phyloP scores from a whole-genome alignment of 2,797 vertebrate species.

The Fistularia tabacaria region DNA sequence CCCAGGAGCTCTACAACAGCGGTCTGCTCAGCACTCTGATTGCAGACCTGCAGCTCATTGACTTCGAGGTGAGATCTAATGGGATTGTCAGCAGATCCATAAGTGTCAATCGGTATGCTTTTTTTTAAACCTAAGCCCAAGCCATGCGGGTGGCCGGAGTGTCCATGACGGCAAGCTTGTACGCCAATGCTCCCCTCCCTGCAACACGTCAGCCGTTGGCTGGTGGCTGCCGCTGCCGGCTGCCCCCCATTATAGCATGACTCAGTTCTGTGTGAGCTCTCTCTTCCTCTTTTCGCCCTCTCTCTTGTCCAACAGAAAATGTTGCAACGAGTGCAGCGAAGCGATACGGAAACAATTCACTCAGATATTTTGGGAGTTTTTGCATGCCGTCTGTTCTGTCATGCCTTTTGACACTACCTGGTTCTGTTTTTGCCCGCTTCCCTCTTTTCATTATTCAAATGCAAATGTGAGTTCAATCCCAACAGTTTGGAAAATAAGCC shows the following conservation, averaged over 20 bases:
- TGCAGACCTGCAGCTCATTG: conserved; percentile 92
- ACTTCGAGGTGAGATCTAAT: conserved; percentile 85
- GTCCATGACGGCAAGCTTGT: too few species aligned
- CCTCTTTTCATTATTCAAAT: not conserved
- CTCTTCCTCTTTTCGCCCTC: conserved; percentile 37
- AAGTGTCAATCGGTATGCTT: not conserved
- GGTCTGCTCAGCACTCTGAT: conserved; percentile 91
- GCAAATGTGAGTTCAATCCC: not conserved
- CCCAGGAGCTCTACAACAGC: conserved; percentile 95
- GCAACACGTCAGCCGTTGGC: conserved; percentile 12
- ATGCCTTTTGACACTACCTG: not conserved
- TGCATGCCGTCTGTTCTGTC: too few species aligned
- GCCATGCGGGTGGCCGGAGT: not conserved
- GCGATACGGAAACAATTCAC: conserved; percentile 6
- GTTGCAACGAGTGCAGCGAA: not conserved
- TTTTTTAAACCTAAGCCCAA: not conserved
- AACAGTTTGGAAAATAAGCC: not conserved
- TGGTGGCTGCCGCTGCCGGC: conserved; percentile 31
- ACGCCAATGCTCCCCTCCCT: conserved; percentile 18
- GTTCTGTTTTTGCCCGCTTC: not conserved
- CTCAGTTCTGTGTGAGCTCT: conserved; percentile 49
- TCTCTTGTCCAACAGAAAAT: not conserved
- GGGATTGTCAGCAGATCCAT: not conserved
- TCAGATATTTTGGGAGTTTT: not conserved
- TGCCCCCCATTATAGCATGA: conserved; percentile 43